Evolutionary conservation across 2,888 invertebrate genomes (phyloP).

Genomic region (Cerceris ruficornis): DNA sequence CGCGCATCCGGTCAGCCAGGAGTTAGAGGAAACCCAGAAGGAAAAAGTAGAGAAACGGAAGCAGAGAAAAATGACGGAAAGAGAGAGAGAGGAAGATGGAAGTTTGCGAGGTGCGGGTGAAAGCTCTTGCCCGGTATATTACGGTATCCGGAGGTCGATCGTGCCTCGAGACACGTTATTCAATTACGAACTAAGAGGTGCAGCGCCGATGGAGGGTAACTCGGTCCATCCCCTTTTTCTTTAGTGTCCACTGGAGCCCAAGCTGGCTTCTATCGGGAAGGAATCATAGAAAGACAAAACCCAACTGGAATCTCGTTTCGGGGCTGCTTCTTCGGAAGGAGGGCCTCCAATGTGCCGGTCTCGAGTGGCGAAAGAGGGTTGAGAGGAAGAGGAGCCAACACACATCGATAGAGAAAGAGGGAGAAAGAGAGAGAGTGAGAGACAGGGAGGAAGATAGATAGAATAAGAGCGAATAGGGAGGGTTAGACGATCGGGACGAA

Average conservation of each 20-base stretch:
- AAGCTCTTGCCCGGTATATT: slow-evolving; percentile 64
- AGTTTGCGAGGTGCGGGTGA: slow-evolving; percentile 54
- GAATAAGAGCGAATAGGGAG: slow-evolving; percentile 39
- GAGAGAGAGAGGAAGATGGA: slow-evolving; percentile 59
- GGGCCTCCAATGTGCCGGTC: slow-evolving; percentile 7
- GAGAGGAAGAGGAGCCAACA: no score
- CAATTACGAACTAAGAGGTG: slow-evolving; percentile 77
- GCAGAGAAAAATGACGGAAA: slow-evolving; percentile 5
- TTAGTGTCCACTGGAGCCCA: slow-evolving; percentile 54
- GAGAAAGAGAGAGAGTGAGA: slow-evolving; percentile 19
- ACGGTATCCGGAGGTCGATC: slow-evolving; percentile 67
- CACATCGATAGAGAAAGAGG: not conserved
- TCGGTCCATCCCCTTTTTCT: slow-evolving; percentile 55
- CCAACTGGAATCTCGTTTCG: slow-evolving; percentile 37
- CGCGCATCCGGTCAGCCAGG: slow-evolving; percentile 44
- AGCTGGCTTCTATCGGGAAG: slow-evolving; percentile 58
- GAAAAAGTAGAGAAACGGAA: slow-evolving; percentile 17
- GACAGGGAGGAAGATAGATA: slow-evolving; percentile 19
- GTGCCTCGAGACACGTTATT: slow-evolving; percentile 76
- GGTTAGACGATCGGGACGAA: slow-evolving; percentile 55
- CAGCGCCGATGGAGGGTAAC: slow-evolving; percentile 69
- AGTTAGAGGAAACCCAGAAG: slow-evolving; percentile 12
- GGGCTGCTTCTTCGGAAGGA: slow-evolving; percentile 17
- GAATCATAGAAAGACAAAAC: slow-evolving; percentile 73
- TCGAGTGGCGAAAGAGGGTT: slow-evolving; percentile 13